Base-by-base conservation (phyloP, 2,113 vertebrate species). In the Tachysurus vachellii region DNA sequence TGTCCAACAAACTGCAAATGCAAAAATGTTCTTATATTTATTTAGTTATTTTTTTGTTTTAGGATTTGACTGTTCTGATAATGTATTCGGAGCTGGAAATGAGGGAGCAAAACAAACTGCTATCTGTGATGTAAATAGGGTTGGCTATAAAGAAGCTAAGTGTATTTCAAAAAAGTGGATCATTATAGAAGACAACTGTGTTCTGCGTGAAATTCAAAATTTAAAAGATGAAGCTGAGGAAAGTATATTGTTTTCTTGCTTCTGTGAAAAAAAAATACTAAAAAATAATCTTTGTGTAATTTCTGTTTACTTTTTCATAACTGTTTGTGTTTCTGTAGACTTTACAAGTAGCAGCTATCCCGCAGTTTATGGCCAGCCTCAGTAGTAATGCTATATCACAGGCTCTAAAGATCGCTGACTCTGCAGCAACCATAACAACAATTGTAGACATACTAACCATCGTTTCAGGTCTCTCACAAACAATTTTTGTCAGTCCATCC, bases 391-490 rank as follows among this genome's bases (percentile, higher is more conserved):
- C 61, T 0, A 0, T 53, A 0, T 26, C 10, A 44, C 19, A 66
- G 19, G 0, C 83, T 3, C 0, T 2, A 0, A 80, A 19, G 0
- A 88, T 94, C 42, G 9, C 12, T 3, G 21, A 84, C 2, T 95
- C 93, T 77, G 14, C 91, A 47, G 64, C 7, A 47, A 93, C 91
- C 64, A 92, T 94, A 80, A 53, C 75, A 4, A 84, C 91, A 1
- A 88, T 94, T 4, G 88, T 94, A 54, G 13, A 76, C 0, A 94
- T 94, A 26, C n/a, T 94, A 19, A 44, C 2, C 21, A 90, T 0
- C 5, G 36, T 94, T 75, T 90, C 93, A 53, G n/a, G 0, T 31
- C 23, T 91, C 53, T 64, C 90, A 10, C 50, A 80, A 54, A 44
- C 5, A 2, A 26, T 10, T 16, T 1, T 0, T 1, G 56, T 94